Evolutionary conservation across 2,797 vertebrate genomes (phyloP).

Genomic region (Enteromius radiatus): DNA sequence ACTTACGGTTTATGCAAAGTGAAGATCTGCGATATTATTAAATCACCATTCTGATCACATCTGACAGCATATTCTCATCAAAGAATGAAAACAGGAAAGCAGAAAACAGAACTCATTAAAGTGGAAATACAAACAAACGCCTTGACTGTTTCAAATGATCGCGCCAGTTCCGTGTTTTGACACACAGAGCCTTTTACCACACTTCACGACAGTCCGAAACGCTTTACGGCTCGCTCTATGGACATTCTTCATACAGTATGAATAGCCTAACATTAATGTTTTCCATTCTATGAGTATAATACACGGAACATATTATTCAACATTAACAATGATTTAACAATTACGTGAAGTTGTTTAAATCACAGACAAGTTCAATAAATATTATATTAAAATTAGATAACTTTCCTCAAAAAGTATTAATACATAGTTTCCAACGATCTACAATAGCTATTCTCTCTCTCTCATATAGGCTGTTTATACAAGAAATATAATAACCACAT

Average conservation of each 20-base stretch:
- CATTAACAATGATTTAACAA: not conserved
- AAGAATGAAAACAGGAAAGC: not conserved
- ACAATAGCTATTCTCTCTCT: not conserved
- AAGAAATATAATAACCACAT: not conserved
- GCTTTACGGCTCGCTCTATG: constrained; percentile 56
- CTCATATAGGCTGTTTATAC: not conserved
- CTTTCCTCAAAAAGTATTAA: not conserved
- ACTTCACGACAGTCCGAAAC: constrained; percentile 62
- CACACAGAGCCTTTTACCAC: constrained; percentile 55
- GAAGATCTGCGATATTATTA: not conserved
- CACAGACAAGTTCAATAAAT: not conserved
- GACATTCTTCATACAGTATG: not conserved
- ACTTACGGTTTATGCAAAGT: not conserved
- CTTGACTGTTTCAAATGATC: constrained; percentile 74
- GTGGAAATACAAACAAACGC: not conserved
- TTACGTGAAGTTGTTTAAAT: constrained; percentile 3
- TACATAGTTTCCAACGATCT: not conserved
- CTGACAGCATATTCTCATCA: not conserved
- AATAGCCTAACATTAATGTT: not conserved
- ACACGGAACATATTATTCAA: not conserved
- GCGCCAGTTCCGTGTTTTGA: constrained; percentile 74
- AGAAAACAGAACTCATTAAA: not conserved
- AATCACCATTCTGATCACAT: constrained; percentile 5
- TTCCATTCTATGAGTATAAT: not conserved
- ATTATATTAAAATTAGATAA: not conserved